Percentiles rank a stretch among this genome's conserved stretches.
phyloP scores from a whole-genome alignment of 2,113 vertebrate genomes.

The Leptosomus discolor region DNA sequence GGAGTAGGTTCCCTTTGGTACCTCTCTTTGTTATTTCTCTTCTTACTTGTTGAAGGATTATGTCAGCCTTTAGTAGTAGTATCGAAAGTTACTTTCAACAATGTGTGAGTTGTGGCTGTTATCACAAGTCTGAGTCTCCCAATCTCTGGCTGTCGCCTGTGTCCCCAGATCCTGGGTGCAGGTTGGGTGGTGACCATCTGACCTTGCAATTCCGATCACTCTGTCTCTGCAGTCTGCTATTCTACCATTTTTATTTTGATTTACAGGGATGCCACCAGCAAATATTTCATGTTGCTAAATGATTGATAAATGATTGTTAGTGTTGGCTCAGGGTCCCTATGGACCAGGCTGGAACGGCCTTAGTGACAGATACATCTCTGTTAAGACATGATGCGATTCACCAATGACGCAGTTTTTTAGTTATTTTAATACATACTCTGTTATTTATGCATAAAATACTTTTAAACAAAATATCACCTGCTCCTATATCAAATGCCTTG shows the following conservation, averaged over 20 bases:
- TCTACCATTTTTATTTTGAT: neutral
- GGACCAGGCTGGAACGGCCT: neutral
- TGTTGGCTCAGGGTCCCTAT: neutral
- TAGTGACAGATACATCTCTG: neutral
- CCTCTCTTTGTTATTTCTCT: neutral
- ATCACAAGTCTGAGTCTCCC: neutral
- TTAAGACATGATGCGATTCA: neutral
- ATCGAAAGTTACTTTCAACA: neutral
- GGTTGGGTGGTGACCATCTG: neutral
- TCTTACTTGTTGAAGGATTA: rapidly evolving
- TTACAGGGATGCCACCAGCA: neutral
- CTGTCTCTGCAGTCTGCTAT: neutral
- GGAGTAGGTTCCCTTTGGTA: neutral
- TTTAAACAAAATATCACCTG: neutral
- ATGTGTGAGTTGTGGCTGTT: rapidly evolving
- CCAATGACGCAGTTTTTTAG: neutral
- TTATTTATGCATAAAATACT: neutral
- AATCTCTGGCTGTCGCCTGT: rapidly evolving
- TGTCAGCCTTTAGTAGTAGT: neutral
- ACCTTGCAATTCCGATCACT: neutral
- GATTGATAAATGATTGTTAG: neutral
- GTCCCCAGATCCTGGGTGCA: neutral
- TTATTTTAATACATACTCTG: neutral
- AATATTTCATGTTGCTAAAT: neutral
- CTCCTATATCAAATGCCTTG: neutral